Conservation (phyloP, 2,113 vertebrate genomes). For the Picathartes gymnocephalus region DNA sequence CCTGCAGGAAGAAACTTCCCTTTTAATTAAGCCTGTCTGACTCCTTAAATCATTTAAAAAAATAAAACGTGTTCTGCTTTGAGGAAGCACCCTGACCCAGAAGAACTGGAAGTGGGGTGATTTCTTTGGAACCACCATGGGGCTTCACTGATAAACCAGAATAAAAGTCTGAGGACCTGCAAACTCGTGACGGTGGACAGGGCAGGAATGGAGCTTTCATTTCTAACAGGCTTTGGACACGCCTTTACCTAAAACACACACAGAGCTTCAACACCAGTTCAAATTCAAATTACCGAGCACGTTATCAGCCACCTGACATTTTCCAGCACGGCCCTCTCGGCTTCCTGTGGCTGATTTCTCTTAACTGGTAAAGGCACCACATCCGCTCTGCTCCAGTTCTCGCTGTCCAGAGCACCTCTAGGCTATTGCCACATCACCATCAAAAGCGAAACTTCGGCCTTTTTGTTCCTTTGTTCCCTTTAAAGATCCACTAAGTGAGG, state of each 20-base stretch:
- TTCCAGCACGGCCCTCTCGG: background rate
- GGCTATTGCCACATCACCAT: background rate
- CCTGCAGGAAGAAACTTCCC: background rate
- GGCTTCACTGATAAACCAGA: background rate
- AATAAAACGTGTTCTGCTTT: background rate
- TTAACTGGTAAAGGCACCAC: background rate
- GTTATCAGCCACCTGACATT: background rate
- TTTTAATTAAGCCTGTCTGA: background rate
- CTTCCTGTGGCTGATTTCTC: background rate
- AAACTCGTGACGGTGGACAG: accelerated
- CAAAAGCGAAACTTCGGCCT: background rate
- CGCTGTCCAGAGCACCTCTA: accelerated
- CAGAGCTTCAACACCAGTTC: background rate
- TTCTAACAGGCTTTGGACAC: background rate
- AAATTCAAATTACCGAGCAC: background rate
- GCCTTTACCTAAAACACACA: background rate
- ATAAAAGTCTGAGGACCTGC: accelerated
- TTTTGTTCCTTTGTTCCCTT: background rate
- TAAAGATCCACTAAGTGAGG: background rate
- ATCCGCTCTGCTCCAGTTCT: accelerated
- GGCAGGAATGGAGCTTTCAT: background rate
- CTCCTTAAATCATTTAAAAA: background rate
- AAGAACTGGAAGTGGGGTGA: background rate
- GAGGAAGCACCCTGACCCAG: accelerated
- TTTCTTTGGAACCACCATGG: accelerated